phyloP scores from a whole-genome alignment of 53 echinoderm and acorn worm species.

The Stichopus horrens region DNA sequence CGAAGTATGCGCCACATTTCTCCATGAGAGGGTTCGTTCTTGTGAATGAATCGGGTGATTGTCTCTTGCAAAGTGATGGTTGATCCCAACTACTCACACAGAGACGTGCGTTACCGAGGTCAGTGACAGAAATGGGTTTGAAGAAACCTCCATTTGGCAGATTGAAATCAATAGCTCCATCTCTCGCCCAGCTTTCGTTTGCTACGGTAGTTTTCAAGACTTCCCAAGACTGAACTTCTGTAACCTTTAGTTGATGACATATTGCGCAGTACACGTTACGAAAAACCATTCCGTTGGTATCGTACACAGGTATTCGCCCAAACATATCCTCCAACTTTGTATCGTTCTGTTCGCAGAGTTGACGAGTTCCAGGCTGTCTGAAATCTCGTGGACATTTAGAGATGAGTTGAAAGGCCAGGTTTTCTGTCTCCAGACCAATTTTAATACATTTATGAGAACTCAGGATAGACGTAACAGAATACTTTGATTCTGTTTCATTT shows the following conservation, averaged over 20 bases:
- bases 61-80: not conserved
- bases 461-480: not conserved
- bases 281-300: not conserved
- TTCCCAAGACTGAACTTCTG: not conserved
- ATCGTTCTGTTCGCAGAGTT: not conserved
- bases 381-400: not conserved
- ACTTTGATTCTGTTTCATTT: not conserved
- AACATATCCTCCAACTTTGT: not conserved
- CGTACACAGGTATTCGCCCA: not conserved
- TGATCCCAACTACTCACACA: not conserved
- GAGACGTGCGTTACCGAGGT: not conserved
- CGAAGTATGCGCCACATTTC: conserved; percentile 6
- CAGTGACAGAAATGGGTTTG: not conserved
- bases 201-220: not conserved
- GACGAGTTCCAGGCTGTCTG: not conserved
- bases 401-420: not conserved
- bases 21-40: not conserved
- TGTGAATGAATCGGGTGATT: not conserved
- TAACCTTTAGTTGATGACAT: not conserved
- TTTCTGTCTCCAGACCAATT: not conserved
- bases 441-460: not conserved
- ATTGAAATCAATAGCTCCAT: not conserved
- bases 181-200: not conserved
- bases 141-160: not conserved
- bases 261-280: conserved; percentile 13